Percentiles rank a stretch among this genome's conserved stretches.
phyloP scores from a whole-genome alignment of 2,113 vertebrate genomes.

The Ophthalmolycus amberensis region DNA sequence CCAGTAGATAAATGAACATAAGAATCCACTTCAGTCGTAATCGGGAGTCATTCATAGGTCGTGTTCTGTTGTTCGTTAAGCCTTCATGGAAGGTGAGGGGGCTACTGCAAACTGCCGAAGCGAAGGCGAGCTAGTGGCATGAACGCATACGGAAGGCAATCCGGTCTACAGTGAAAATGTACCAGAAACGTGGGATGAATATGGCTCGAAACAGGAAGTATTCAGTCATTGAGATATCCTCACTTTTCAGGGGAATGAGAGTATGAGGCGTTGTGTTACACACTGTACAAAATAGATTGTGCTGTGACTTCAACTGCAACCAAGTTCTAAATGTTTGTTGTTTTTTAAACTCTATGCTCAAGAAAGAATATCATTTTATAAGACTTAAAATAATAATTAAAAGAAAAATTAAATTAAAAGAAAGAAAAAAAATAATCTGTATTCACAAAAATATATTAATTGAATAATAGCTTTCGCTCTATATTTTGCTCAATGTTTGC shows the following conservation, averaged over 20 bases:
- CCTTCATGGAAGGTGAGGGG: slow-evolving; percentile 86
- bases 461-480: slow-evolving; percentile 40
- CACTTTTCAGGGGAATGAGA: slow-evolving; percentile 24
- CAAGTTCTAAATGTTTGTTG: slow-evolving; percentile 22
- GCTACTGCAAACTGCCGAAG: slow-evolving; percentile 71
- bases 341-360: slow-evolving; percentile 25
- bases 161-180: slow-evolving; percentile 13
- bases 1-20: slow-evolving; percentile 66
- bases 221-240: slow-evolving; percentile 20
- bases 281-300: slow-evolving; percentile 62
- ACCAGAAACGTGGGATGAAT: not conserved
- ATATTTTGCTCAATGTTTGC: slow-evolving; percentile 28
- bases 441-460: slow-evolving; percentile 52
- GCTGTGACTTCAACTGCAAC: slow-evolving; percentile 38
- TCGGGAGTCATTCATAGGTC: slow-evolving; percentile 72
- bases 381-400: slow-evolving; percentile 61
- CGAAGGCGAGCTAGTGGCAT: slow-evolving; percentile 40
- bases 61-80: slow-evolving; percentile 72
- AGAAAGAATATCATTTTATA: slow-evolving; percentile 65
- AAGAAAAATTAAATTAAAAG: slow-evolving; percentile 44
- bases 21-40: slow-evolving; percentile 65
- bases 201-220: slow-evolving; percentile 5
- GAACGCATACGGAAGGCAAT: slow-evolving; percentile 21
- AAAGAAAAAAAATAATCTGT: slow-evolving; percentile 45
- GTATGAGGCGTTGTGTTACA: slow-evolving; percentile 20